Evolutionary conservation across 2,113 vertebrate species (phyloP).

Genomic region (Symphodus melops): DNA sequence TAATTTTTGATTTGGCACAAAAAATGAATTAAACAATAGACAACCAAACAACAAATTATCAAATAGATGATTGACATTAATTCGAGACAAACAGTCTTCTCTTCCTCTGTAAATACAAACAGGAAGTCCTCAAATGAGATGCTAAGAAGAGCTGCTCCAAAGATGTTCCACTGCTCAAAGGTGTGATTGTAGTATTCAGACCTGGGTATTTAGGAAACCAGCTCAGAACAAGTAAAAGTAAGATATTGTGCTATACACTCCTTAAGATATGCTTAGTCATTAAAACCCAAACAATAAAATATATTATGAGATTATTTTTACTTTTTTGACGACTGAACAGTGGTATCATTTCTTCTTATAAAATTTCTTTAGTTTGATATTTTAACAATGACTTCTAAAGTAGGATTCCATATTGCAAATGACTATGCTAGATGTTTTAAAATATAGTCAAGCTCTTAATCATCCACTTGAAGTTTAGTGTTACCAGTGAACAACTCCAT

Average conservation of each 20-base stretch:
- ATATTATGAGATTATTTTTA: neutral
- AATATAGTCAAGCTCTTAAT: neutral
- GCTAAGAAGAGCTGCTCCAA: conserved; percentile 30
- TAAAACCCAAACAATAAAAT: neutral
- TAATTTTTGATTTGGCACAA: no score
- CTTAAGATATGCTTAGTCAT: neutral
- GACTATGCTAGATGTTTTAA: neutral
- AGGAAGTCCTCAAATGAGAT: conserved; percentile 42
- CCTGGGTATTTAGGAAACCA: conserved; percentile 4
- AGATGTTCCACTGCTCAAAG: conserved; percentile 9
- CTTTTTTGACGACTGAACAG: neutral
- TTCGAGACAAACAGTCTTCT: neutral
- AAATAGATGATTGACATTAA: no score
- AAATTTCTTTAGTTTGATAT: neutral
- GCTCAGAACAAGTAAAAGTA: neutral
- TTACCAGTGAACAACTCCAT: conserved; percentile 69
- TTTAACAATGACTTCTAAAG: neutral
- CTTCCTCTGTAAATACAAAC: conserved; percentile 38
- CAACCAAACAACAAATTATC: no score
- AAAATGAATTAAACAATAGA: no score
- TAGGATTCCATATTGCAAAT: neutral
- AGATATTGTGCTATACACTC: neutral
- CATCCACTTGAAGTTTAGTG: conserved; percentile 37
- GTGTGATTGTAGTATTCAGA: conserved; percentile 17
- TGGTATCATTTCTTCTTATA: neutral